phyloP scores from a whole-genome alignment of 2,888 invertebrate genomes.

The Volucella inflata region DNA sequence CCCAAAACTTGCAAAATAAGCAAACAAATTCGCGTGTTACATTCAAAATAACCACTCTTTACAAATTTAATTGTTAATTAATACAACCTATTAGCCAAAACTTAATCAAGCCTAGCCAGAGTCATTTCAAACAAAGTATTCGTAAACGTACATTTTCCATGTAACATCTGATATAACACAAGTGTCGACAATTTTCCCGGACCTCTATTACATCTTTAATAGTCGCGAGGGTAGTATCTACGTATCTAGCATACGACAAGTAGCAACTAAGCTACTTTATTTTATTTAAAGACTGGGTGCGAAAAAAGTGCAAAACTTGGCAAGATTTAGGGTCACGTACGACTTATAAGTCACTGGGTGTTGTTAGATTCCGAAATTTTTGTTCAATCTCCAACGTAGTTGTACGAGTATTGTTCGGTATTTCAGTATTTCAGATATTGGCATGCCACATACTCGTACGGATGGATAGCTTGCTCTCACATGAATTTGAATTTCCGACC shows the following conservation, averaged over 20 bases:
- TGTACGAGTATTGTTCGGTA: background rate
- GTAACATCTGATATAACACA: slow-evolving; percentile 63
- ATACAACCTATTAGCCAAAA: slow-evolving; percentile 28
- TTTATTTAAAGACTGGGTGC: slow-evolving; percentile 44
- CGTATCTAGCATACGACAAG: slow-evolving; percentile 18
- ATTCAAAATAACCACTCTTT: slow-evolving; percentile 15
- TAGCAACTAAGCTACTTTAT: background rate
- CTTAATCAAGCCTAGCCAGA: background rate
- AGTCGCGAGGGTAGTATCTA: slow-evolving; percentile 4
- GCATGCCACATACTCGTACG: slow-evolving; percentile 7
- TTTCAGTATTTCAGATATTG: slow-evolving; percentile 33
- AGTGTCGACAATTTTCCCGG: slow-evolving; percentile 46
- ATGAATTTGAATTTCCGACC: slow-evolving; percentile 50
- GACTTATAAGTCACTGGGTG: slow-evolving; percentile 70
- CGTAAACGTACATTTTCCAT: slow-evolving; percentile 42
- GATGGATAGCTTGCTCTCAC: background rate
- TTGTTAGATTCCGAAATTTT: slow-evolving; percentile 70
- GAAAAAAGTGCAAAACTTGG: slow-evolving; percentile 56
- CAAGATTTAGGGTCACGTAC: slow-evolving; percentile 66
- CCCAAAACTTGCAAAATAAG: too few species aligned
- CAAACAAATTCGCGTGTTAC: slow-evolving; percentile 5
- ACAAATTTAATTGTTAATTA: slow-evolving; percentile 26
- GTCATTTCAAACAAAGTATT: too few species aligned
- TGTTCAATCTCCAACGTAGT: slow-evolving; percentile 55
- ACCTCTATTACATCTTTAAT: slow-evolving; percentile 36